Conservation (phyloP, 1,140 invertebrate species). For the Wasmannia auropunctata region DNA sequence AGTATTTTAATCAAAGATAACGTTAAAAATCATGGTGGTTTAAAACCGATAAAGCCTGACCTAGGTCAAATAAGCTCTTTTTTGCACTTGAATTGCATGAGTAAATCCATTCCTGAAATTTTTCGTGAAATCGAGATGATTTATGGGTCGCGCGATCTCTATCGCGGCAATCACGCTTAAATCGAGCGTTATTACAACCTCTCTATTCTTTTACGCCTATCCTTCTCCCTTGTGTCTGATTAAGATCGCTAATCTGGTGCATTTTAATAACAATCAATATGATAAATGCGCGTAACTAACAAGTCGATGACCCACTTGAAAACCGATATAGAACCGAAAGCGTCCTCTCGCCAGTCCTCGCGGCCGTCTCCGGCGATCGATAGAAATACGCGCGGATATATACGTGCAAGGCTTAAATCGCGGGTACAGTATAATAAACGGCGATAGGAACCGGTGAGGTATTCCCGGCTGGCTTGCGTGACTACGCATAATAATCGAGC, state of each 20-base stretch:
- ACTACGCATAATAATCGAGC: conserved; percentile 68
- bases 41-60: background rate
- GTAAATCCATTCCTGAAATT: background rate
- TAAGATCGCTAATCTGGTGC: conserved; percentile 41
- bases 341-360: background rate
- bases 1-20: no score
- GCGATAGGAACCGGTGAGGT: conserved; percentile 37
- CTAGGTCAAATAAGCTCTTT: background rate
- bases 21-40: background rate
- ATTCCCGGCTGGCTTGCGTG: conserved; percentile 56
- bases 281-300: conserved; percentile 32
- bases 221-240: background rate
- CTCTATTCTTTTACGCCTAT: background rate
- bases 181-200: background rate
- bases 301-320: conserved; percentile 61
- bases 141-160: background rate
- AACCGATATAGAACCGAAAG: conserved; percentile 57
- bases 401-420: conserved; percentile 57
- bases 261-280: conserved; percentile 55
- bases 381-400: conserved; percentile 42
- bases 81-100: background rate
- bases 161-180: background rate
- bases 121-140: conserved; percentile 17
- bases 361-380: conserved; percentile 54
- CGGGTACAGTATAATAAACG: conserved; percentile 22